Evolutionary conservation across 2,797 vertebrate genomes (phyloP), one percentile per base, ranked within the genome.

Genomic region (Xiphorhynchus erythropygius): DNA sequence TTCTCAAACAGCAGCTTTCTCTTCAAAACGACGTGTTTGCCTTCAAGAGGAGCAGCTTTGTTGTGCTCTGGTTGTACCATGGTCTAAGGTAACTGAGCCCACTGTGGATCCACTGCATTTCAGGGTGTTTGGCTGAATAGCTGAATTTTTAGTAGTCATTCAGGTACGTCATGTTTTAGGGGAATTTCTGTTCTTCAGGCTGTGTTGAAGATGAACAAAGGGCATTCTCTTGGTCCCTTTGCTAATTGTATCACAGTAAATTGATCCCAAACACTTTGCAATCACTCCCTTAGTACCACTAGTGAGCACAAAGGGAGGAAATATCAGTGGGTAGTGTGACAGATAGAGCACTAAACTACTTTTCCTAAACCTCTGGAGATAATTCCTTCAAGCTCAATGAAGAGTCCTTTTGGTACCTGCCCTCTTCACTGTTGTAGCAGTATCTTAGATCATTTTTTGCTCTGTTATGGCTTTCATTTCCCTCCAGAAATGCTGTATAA

Each of bases 41-140:
- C n/a, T 69, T 53, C 42, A 44, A 50, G 37, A 73, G 16, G 42
- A 42, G 47, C 10, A 18, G 19, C 14, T 80, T 44, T 2, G 4
- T 15, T 62, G 42, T 62, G 18, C 32, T 44, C 15, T 47, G 27
- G 5, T 52, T 81, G 39, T 37, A 33, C 24, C 18, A 28, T 21
- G 6, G 55, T 73, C 7, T 44, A 0, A 41, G 49, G 25, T 8
- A 71, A 12, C 30, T 2, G 9, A 30, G 37, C 28, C 30, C 19
- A 4, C 18, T n/a, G 0, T 18, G 41, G 17, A 41, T 84, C 50
- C 53, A 6, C 15, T 47, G 35, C 1, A 0, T 62, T 60, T 44
- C 41, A 57, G 11, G 5, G 4, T 25, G 4, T 59, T 67, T 44
- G 44, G 17, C 12, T 35, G 27, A 57, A 19, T 30, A 8, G 64